Percentiles rank a stretch among this genome's conserved stretches.
Evolutionary conservation across 2,113 vertebrate genomes (phyloP).

Genomic region (Brachionichthys hirsutus): DNA sequence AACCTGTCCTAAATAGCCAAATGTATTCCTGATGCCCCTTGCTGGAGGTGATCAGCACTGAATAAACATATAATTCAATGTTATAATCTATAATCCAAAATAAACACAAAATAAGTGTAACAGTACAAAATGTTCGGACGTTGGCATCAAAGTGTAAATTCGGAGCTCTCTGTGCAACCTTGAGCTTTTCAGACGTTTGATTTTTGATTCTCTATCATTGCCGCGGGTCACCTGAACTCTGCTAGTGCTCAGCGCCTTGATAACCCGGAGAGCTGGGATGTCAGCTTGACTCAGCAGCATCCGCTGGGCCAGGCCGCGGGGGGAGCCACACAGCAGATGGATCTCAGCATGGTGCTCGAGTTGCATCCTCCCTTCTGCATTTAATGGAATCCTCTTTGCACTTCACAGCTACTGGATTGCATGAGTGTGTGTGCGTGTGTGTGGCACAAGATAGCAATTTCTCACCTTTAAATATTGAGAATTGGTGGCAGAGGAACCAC

Average conservation of each 20-base stretch:
- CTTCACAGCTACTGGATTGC: conserved; percentile 20
- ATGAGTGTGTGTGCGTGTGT: conserved; percentile 1
- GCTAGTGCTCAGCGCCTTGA: conserved; percentile 24
- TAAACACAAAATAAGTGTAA: too few species aligned
- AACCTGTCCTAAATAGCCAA: too few species aligned
- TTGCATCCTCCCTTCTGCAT: conserved; percentile 43
- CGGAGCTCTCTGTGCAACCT: too few species aligned
- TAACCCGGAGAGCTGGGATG: conserved; percentile 36
- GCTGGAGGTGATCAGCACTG: too few species aligned
- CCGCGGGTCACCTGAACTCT: conserved; percentile 55
- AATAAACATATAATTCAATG: too few species aligned
- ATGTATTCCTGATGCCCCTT: too few species aligned
- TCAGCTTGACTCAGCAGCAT: conserved; percentile 52
- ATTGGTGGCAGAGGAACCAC: conserved; percentile 36
- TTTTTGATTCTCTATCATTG: too few species aligned
- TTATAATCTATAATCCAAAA: too few species aligned
- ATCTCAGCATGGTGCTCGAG: conserved; percentile 48
- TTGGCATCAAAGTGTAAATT: too few species aligned
- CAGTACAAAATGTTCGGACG: too few species aligned
- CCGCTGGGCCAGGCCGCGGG: conserved; percentile 28
- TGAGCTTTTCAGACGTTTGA: too few species aligned
- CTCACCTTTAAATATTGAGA: conserved; percentile 55
- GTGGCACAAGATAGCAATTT: too few species aligned
- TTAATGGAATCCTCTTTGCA: conserved; percentile 14
- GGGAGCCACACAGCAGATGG: conserved; percentile 55